Percentiles rank a stretch among this genome's conserved stretches.
phyloP scores from a whole-genome alignment of 2,113 vertebrate species.

The Thinocorus orbignyianus region DNA sequence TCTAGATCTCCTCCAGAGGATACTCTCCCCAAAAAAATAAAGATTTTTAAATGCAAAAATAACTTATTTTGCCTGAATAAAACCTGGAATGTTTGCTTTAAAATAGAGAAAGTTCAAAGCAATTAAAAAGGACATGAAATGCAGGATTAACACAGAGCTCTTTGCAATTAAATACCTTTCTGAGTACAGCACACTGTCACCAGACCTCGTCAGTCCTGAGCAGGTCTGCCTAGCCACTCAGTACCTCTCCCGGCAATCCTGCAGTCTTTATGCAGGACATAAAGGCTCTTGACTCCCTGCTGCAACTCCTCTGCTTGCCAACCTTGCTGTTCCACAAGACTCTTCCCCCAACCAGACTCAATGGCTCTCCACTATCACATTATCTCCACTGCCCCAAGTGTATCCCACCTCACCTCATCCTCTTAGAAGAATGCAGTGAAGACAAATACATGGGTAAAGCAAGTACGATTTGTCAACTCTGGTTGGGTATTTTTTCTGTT shows the following conservation, averaged over 20 bases:
- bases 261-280: background rate
- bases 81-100: background rate
- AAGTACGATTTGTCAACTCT: background rate
- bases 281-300: background rate
- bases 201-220: background rate
- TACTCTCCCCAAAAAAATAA: background rate
- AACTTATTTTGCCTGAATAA: background rate
- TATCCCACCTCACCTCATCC: background rate
- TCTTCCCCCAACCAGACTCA: background rate
- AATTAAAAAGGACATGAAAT: background rate
- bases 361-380: background rate
- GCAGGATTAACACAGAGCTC: background rate
- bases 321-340: background rate
- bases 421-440: background rate
- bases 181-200: background rate
- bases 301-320: background rate
- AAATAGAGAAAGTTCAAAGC: background rate
- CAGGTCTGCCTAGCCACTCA: background rate
- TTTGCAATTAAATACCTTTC: background rate
- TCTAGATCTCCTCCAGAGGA: background rate
- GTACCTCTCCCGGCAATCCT: background rate
- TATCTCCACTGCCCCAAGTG: background rate
- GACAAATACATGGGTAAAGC: background rate
- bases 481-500: background rate
- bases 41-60: background rate